Evolutionary conservation across 2,797 vertebrate genomes (phyloP).

Genomic region (Manis pentadactyla): DNA sequence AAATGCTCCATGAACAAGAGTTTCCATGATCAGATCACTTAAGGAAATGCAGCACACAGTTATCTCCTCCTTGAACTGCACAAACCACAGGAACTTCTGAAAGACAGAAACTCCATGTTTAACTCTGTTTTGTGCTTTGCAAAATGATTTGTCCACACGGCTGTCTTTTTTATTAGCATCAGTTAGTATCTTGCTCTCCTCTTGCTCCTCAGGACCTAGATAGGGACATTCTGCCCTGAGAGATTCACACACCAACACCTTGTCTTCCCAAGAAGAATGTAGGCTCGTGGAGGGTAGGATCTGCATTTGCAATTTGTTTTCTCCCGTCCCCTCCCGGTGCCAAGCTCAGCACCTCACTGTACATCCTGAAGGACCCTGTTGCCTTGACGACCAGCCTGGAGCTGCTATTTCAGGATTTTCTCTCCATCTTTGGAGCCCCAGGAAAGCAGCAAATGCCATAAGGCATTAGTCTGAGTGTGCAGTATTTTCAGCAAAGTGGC

Average conservation of each 20-base stretch:
- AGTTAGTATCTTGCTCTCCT: background rate
- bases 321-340: background rate
- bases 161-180: background rate
- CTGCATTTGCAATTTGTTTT: background rate
- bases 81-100: background rate
- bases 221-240: background rate
- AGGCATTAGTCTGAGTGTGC: slow-evolving; percentile 67
- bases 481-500: slow-evolving; percentile 57
- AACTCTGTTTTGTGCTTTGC: background rate
- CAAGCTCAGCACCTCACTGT: background rate
- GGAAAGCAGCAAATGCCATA: slow-evolving; percentile 75
- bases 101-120: background rate
- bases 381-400: slow-evolving; percentile 71
- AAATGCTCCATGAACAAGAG: background rate
- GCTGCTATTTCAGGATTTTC: slow-evolving; percentile 76
- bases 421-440: slow-evolving; percentile 72
- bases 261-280: slow-evolving; percentile 56
- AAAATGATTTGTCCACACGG: background rate
- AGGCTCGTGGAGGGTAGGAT: slow-evolving; percentile 64
- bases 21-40: background rate
- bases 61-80: background rate
- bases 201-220: background rate
- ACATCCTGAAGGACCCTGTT: slow-evolving; percentile 68
- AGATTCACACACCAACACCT: background rate
- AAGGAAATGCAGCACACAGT: background rate